Percentiles rank a stretch among this genome's conserved stretches.
Evolutionary conservation across 2,797 vertebrate species (phyloP).

Genomic region (Percopsis omiscomaycus): DNA sequence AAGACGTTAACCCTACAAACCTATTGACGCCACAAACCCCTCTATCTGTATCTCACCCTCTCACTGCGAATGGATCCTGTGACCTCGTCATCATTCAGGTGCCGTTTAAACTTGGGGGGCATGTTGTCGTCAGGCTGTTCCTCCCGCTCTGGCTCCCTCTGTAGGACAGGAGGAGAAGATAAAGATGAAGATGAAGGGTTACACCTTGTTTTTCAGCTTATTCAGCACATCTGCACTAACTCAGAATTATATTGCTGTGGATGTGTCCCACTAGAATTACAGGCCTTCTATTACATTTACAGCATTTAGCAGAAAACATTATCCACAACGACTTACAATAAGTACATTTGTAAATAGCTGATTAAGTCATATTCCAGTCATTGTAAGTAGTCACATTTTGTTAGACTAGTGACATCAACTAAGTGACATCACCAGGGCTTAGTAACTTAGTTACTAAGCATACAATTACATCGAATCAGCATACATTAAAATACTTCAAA

Average conservation of each 20-base stretch:
- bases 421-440: slow-evolving; percentile 17
- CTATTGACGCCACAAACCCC: too few relatives aligned
- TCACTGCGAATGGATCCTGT: slow-evolving; percentile 96
- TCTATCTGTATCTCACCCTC: slow-evolving; percentile 80
- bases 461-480: not conserved
- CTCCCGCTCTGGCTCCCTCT: slow-evolving; percentile 82
- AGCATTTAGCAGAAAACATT: too few relatives aligned
- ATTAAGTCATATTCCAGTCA: too few relatives aligned
- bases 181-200: not conserved
- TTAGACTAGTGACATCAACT: not conserved
- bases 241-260: not conserved
- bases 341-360: too few relatives aligned
- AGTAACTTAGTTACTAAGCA: not conserved
- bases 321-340: too few relatives aligned
- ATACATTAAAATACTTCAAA: too few relatives aligned
- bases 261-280: not conserved
- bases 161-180: slow-evolving; percentile 44
- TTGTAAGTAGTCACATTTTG: not conserved
- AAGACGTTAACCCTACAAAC: too few relatives aligned
- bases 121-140: slow-evolving; percentile 82
- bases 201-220: too few relatives aligned
- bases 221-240: slow-evolving; percentile 10
- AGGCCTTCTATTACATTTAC: too few relatives aligned
- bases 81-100: slow-evolving; percentile 95
- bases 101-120: slow-evolving; percentile 98